Conservation (phyloP, 30 jellyfish, hydroid and myxozoan genomes). For the Aurelia aurita region DNA sequence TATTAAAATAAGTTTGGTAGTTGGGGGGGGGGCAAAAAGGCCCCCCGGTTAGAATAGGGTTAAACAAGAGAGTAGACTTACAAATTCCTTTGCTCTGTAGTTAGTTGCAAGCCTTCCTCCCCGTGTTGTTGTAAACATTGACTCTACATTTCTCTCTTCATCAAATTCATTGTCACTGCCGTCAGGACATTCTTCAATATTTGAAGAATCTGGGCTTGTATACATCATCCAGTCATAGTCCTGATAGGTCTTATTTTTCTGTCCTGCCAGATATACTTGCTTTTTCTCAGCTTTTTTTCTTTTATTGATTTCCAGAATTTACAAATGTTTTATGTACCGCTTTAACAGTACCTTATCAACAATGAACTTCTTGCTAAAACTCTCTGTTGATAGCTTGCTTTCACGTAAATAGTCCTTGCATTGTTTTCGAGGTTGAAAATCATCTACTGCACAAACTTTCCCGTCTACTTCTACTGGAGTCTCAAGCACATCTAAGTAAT, state of each 20-base stretch:
- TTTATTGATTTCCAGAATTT: conserved; percentile 31
- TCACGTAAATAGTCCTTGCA: conserved; percentile 13
- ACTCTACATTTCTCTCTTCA: conserved; percentile 6
- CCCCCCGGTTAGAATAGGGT: too few relatives aligned
- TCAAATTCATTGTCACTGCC: conserved; percentile 17
- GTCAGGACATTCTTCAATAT: conserved; percentile 17
- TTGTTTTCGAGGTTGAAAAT: too few relatives aligned
- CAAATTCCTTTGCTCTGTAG: conserved; percentile 50
- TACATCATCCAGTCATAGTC: neutral
- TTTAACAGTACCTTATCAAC: conserved; percentile 48
- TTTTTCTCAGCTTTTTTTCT: conserved; percentile 34
- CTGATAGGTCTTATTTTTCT: conserved; percentile 9
- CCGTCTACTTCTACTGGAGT: too few relatives aligned
- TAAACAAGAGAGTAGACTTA: conserved; percentile 23
- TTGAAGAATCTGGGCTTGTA: conserved; percentile 50
- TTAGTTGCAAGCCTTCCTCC: conserved; percentile 40
- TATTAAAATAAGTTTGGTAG: too few relatives aligned
- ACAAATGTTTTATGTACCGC: conserved; percentile 19
- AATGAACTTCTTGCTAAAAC: conserved; percentile 20
- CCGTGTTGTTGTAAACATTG: neutral
- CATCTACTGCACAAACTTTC: too few relatives aligned
- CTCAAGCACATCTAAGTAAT: too few relatives aligned
- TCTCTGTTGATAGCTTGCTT: conserved; percentile 38
- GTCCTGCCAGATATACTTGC: conserved; percentile 31
- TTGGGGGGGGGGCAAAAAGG: too few relatives aligned